These are phyloP conservation scores for Ictalurus furcatus DNA, from an alignment of 2,113 vertebrate genomes.

Conservation along the genomic window DNA sequence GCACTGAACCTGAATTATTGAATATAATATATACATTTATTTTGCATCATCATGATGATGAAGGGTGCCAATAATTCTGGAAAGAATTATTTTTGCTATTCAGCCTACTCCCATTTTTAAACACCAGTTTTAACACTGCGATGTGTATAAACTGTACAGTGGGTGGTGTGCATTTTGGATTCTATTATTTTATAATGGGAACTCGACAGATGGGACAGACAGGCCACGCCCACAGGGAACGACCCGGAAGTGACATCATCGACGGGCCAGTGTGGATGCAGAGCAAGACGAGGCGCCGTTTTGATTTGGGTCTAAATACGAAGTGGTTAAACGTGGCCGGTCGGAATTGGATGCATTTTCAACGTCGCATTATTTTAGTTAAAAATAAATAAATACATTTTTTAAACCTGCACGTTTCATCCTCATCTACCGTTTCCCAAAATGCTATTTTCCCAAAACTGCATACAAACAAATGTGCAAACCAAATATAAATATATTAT, in stretches of 20 bases:
- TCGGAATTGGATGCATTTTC: background rate
- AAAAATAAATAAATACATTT: background rate
- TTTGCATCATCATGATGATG: background rate
- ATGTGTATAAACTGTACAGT: background rate
- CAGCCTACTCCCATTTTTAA: background rate
- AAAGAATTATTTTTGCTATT: background rate
- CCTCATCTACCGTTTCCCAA: background rate
- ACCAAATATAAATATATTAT: background rate
- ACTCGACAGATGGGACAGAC: background rate
- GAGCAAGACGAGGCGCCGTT: background rate
- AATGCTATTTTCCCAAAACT: background rate
- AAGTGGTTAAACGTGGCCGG: background rate
- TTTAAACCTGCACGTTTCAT: background rate
- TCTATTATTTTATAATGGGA: background rate
- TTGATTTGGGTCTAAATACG: background rate
- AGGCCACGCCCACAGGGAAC: background rate
- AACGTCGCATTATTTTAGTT: background rate
- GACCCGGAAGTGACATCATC: background rate
- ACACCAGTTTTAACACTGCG: background rate
- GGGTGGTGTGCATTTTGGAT: background rate
- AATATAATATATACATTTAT: background rate
- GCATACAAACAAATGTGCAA: background rate
- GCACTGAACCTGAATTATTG: background rate
- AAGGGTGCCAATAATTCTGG: background rate
- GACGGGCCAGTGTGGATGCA: background rate